These are phyloP conservation scores for Aselliscus stoliczkanus DNA, from an alignment of 2,797 vertebrate genomes.

Conservation along the genomic window DNA sequence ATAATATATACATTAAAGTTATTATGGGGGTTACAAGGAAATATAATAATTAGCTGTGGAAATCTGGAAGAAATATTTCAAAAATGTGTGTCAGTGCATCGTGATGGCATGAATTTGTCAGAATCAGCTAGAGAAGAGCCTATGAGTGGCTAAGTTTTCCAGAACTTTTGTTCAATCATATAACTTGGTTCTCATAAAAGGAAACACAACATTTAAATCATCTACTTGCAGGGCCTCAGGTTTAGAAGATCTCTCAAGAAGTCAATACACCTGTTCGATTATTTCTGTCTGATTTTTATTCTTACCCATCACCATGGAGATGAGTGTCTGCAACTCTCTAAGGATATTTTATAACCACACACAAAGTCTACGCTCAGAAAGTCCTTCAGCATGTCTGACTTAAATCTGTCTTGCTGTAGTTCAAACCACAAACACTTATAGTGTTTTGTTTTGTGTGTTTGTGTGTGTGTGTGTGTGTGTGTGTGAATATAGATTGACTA, in stretches of 20 bases:
- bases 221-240: not conserved
- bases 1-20: not conserved
- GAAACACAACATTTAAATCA: not conserved
- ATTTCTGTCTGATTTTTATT: not conserved
- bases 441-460: not conserved
- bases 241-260: not conserved
- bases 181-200: not conserved
- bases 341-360: not conserved
- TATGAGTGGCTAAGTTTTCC: not conserved
- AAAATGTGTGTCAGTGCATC: not conserved
- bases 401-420: not conserved
- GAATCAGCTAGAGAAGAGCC: not conserved
- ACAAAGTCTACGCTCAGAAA: not conserved
- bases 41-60: not conserved
- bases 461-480: no score
- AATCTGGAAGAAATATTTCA: not conserved
- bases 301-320: not conserved
- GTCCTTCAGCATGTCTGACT: slow-evolving; percentile 27
- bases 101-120: not conserved
- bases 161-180: not conserved
- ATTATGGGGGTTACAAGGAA: not conserved
- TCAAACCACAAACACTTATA: not conserved
- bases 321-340: not conserved
- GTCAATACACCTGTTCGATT: not conserved
- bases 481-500: not conserved